Evolutionary conservation across 1,140 invertebrate species (phyloP).

Genomic region (Tetramorium alpestre): DNA sequence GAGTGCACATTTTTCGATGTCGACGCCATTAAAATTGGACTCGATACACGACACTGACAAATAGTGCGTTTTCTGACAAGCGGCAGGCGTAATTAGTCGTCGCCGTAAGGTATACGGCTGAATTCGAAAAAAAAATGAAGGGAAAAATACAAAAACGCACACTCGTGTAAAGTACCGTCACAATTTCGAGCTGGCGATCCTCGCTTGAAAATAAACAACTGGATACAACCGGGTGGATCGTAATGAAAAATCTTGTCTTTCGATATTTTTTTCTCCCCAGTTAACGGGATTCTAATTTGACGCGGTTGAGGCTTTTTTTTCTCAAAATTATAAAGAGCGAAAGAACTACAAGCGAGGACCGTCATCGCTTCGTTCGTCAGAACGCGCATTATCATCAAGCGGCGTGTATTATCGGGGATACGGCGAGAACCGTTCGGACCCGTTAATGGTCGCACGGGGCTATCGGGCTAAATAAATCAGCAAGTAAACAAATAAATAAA

Average conservation of each 20-base stretch:
- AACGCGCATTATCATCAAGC: not conserved
- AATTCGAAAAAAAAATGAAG: not conserved
- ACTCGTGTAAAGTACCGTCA: not conserved
- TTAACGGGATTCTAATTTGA: not conserved
- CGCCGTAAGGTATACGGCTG: constrained; percentile 16
- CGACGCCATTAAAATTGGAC: constrained; percentile 55
- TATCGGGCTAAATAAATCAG: not conserved
- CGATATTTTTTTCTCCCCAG: not conserved
- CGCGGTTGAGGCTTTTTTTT: not conserved
- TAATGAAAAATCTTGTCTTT: not conserved
- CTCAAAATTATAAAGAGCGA: not conserved
- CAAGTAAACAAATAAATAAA: constrained; percentile 23
- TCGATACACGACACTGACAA: constrained; percentile 35
- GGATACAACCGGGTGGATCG: not conserved
- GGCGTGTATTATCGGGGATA: not conserved
- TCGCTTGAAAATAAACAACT: not conserved
- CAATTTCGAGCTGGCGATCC: not conserved
- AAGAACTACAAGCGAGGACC: not conserved
- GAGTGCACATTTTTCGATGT: constrained; percentile 41
- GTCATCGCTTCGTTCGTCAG: not conserved
- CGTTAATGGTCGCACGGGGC: not conserved
- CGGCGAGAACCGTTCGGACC: not conserved
- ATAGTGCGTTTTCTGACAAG: constrained; percentile 33
- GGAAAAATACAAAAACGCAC: not conserved
- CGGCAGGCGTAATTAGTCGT: constrained; percentile 33